A percentile compares a stretch with the other conserved stretches of the same genome.
Evolutionary conservation across 2,113 vertebrate species (phyloP).

Genomic region (Varanus komodoensis): DNA sequence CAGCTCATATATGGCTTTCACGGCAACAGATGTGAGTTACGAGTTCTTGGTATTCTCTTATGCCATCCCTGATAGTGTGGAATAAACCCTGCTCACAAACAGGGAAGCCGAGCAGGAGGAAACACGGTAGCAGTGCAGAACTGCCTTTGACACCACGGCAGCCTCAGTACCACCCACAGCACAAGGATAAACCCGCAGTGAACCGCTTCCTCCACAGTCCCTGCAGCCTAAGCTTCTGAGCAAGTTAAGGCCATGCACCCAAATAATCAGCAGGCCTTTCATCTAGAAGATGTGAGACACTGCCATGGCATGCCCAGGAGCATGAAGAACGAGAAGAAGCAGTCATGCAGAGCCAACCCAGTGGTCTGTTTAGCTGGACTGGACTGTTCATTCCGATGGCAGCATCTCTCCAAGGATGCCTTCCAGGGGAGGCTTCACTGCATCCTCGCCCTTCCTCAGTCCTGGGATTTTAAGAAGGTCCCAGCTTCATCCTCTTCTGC

Average conservation of each 20-base stretch:
- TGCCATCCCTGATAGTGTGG: slow-evolving; percentile 50
- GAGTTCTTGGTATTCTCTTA: slow-evolving; percentile 52
- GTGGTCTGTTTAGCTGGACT: background rate
- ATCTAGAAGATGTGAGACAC: background rate
- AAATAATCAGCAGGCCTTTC: background rate
- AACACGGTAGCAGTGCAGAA: background rate
- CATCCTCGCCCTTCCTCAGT: too few species aligned
- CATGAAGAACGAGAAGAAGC: background rate
- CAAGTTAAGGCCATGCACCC: slow-evolving; percentile 12
- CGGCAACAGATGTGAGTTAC: slow-evolving; percentile 63
- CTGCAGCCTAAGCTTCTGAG: background rate
- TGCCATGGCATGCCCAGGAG: slow-evolving; percentile 17
- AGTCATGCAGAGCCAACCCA: background rate
- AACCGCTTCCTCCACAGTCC: background rate
- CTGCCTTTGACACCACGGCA: background rate
- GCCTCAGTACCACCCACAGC: slow-evolving; percentile 12
- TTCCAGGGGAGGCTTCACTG: too few species aligned
- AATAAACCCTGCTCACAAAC: slow-evolving; percentile 52
- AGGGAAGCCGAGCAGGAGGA: slow-evolving; percentile 39
- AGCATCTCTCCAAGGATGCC: too few species aligned
- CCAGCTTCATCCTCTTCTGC: too few species aligned
- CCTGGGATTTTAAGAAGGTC: too few species aligned
- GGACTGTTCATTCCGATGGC: too few species aligned
- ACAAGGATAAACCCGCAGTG: background rate
- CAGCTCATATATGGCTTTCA: slow-evolving; percentile 79